Evolutionary conservation across 1,140 invertebrate species (phyloP).

Genomic region (Limonius californicus): DNA sequence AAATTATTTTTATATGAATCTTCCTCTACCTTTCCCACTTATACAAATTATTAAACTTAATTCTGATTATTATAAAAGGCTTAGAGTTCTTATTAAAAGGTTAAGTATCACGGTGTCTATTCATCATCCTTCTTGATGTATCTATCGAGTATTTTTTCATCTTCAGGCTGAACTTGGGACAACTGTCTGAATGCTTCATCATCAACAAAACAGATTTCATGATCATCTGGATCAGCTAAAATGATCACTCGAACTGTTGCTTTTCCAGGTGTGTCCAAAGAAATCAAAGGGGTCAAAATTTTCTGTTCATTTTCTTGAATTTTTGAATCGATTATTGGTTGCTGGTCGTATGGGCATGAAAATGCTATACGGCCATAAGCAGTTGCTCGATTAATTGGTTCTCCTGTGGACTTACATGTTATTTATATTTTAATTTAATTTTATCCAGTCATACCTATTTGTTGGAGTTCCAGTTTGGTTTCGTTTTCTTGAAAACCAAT

Average conservation of each 20-base stretch:
- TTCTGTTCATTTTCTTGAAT: slow-evolving; percentile 70
- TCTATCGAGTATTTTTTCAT: slow-evolving; percentile 73
- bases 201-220: slow-evolving; percentile 99
- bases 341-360: slow-evolving; percentile 71
- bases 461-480: slow-evolving; percentile 70
- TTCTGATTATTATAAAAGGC: slow-evolving; percentile 61
- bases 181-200: slow-evolving; percentile 89
- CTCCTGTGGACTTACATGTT: slow-evolving; percentile 50
- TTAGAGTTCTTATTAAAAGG: background rate
- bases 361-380: slow-evolving; percentile 96
- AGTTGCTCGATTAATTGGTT: slow-evolving; percentile 75
- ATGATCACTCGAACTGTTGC: slow-evolving; percentile 95
- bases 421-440: no score
- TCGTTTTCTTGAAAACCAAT: slow-evolving; percentile 69
- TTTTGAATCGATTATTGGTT: slow-evolving; percentile 69
- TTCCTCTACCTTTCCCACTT: slow-evolving; percentile 52
- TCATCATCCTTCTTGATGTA: slow-evolving; percentile 68
- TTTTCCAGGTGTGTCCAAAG: slow-evolving; percentile 93
- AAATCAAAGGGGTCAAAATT: slow-evolving; percentile 84
- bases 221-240: slow-evolving; percentile 91
- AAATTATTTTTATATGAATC: slow-evolving; percentile 42
- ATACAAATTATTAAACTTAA: slow-evolving; percentile 53
- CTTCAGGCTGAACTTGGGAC: slow-evolving; percentile 81
- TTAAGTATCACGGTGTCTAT: background rate
- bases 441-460: slow-evolving; percentile 60